Base-by-base conservation (phyloP, 1,140 invertebrate species). In the Hydropsyche tenuis region DNA sequence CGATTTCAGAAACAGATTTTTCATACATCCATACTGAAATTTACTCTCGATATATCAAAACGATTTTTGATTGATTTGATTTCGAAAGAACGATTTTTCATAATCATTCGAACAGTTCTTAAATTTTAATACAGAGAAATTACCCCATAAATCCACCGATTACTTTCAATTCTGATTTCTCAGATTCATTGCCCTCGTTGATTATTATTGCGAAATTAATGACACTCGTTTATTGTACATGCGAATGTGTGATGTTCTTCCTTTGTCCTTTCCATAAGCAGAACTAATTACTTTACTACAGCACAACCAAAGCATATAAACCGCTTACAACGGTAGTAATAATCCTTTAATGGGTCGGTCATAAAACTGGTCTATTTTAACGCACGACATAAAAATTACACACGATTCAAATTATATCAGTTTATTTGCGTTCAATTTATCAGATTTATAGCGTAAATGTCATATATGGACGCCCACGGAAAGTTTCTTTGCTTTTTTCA, bases 251-350 rank as follows among this genome's bases (percentile, higher is more conserved):
- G 25, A 60, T 60, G 7, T 14, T 60, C 56, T 60, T 60, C 56
- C 56, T 60, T 60, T 60, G 56, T 60, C 56, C 56, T 60, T 60
- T 60, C 56, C 23, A 60, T 60, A 60, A 60, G 20, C 56, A 60
- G 23, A 60, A 60, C 56, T 60, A 60, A 60, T 60, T 60, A 60
- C 56, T 60, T 60, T 60, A 60, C 56, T 60, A 27, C 56, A 27
- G 56, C 23, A 60, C 22, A 60, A 60, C 56, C 25, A 60, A 60
- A 60, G 56, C 56, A 60, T 23, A 60, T 60, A 60, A 60, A 60
- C 56, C 56, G 56, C 56, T 60, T 60, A 60, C 56, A 60, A 20
- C 56, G 56, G 56, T 60, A 60, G 56, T 60, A 60, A 60, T 60
- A 60, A 60, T 60, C 56, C 56, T 60, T 60, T 60, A 60, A 60